Conservation (phyloP, 2,888 invertebrate species). For the Gastrophysa polygoni region DNA sequence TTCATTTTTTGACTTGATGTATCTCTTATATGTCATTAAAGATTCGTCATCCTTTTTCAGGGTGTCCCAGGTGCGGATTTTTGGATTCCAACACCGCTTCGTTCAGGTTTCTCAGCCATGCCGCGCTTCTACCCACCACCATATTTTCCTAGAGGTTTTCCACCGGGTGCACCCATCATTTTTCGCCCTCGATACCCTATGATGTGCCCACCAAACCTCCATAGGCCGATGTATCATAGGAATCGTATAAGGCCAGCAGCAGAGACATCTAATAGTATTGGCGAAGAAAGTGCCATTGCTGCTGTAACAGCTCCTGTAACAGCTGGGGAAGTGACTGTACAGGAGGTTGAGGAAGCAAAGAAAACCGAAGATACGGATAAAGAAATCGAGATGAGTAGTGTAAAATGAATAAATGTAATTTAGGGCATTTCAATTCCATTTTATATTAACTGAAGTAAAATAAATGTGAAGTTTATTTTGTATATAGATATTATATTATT, state of each 20-base stretch:
- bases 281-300: background rate
- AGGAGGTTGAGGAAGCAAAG: no score
- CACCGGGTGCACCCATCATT: slow-evolving; percentile 4
- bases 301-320: no score
- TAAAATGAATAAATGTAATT: no score
- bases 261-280: background rate
- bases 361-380: no score
- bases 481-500: no score
- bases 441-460: no score
- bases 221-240: background rate
- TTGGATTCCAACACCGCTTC: slow-evolving; percentile 8
- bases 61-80: slow-evolving; percentile 6
- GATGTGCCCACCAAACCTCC: slow-evolving; percentile 4
- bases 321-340: no score
- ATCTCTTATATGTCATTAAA: background rate
- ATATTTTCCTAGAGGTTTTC: background rate
- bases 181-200: slow-evolving; percentile 6
- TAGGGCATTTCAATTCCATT: no score
- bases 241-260: background rate
- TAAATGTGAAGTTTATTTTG: no score
- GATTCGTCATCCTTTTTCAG: background rate
- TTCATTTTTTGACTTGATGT: background rate
- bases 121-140: slow-evolving; percentile 10
- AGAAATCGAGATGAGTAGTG: no score
- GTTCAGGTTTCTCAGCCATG: background rate